Evolutionary conservation across 2,888 invertebrate species (phyloP).

Genomic region (Macropis europaea): DNA sequence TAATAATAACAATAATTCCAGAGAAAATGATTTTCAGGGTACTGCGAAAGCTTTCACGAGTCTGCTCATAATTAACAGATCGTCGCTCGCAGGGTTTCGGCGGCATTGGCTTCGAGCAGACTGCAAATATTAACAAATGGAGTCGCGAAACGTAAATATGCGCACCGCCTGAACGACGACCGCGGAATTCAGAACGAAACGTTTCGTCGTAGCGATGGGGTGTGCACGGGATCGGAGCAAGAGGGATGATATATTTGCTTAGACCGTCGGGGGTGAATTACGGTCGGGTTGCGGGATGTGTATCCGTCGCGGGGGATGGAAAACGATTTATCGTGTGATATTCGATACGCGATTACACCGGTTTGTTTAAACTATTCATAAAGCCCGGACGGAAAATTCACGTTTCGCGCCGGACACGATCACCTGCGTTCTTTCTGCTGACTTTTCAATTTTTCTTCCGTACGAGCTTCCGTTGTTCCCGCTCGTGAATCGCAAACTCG

Average conservation of each 20-base stretch:
- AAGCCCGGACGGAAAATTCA: not conserved
- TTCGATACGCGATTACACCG: slow-evolving; percentile 17
- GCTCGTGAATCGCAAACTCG: not conserved
- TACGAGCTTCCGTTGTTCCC: not conserved
- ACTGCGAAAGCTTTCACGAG: not conserved
- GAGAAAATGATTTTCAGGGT: too few relatives aligned
- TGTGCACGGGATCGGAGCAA: slow-evolving; percentile 5
- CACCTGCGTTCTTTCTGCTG: not conserved
- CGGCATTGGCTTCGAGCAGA: not conserved
- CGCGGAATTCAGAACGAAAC: slow-evolving; percentile 10
- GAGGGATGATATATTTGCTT: slow-evolving; percentile 26
- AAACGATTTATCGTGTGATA: slow-evolving; percentile 13
- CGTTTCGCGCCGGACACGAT: not conserved
- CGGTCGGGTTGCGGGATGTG: slow-evolving; percentile 2
- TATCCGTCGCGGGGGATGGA: slow-evolving; percentile 3
- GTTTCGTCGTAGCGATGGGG: slow-evolving; percentile 4
- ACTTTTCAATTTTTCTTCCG: not conserved
- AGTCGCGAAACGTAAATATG: slow-evolving; percentile 25
- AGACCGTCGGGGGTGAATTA: slow-evolving; percentile 19
- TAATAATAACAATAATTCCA: too few relatives aligned
- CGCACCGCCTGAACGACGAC: slow-evolving; percentile 5
- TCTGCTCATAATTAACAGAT: slow-evolving; percentile 1
- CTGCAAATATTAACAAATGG: slow-evolving; percentile 22
- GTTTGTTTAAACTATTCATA: slow-evolving; percentile 8
- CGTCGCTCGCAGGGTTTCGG: not conserved